Conservation (phyloP, 2,797 vertebrate species). For the Valencia hispanica region DNA sequence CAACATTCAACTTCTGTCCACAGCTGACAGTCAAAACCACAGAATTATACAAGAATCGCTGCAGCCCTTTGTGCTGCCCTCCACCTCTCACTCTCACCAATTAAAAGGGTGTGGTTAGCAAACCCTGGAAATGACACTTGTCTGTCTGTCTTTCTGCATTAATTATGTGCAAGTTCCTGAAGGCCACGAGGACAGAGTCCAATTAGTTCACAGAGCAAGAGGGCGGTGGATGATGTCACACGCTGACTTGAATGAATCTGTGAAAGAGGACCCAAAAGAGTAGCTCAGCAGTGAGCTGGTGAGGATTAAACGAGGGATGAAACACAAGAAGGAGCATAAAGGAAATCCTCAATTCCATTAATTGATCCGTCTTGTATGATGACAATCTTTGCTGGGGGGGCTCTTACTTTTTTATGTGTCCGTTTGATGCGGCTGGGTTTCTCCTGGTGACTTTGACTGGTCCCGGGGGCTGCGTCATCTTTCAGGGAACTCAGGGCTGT, state of each 20-base stretch:
- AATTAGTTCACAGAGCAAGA: slow-evolving; percentile 60
- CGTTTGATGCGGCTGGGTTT: too few relatives aligned
- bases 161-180: slow-evolving; percentile 67
- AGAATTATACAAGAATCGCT: slow-evolving; percentile 37
- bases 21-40: slow-evolving; percentile 37
- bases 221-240: slow-evolving; percentile 43
- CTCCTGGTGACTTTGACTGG: too few relatives aligned
- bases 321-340: slow-evolving; percentile 32
- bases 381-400: too few relatives aligned
- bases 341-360: too few relatives aligned
- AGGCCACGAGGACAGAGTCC: slow-evolving; percentile 64
- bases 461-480: too few relatives aligned
- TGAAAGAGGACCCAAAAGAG: slow-evolving; percentile 25
- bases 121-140: slow-evolving; percentile 62
- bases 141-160: slow-evolving; percentile 54
- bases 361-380: too few relatives aligned
- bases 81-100: slow-evolving; percentile 59
- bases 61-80: slow-evolving; percentile 44
- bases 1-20: slow-evolving; percentile 58
- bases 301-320: slow-evolving; percentile 19
- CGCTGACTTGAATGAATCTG: slow-evolving; percentile 32
- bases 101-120: slow-evolving; percentile 71
- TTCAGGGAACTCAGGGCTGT: too few relatives aligned
- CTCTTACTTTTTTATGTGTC: too few relatives aligned
- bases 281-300: slow-evolving; percentile 31